Percentiles rank a stretch among this genome's conserved stretches.
Evolutionary conservation across 2,113 vertebrate species (phyloP).

Genomic region (Ahaetulla prasina): DNA sequence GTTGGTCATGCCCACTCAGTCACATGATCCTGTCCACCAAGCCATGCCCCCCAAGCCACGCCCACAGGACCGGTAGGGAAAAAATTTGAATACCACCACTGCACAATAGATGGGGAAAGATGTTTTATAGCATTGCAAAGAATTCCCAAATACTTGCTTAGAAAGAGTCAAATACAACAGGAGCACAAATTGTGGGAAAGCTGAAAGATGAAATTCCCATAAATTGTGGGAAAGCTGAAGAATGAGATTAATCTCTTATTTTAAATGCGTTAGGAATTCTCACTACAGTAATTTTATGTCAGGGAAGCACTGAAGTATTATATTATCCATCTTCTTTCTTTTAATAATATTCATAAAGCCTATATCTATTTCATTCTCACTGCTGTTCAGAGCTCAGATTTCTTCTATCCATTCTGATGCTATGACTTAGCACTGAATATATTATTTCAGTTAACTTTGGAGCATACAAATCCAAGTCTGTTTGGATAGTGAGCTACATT

Average conservation of each 20-base stretch:
- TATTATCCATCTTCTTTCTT: background rate
- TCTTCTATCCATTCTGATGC: conserved; percentile 2
- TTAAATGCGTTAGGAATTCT: background rate
- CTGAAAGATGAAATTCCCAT: too few species aligned
- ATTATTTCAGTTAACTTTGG: background rate
- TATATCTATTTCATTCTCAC: conserved; percentile 10
- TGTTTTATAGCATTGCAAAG: too few species aligned
- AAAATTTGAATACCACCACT: too few species aligned
- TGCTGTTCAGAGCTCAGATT: conserved; percentile 1
- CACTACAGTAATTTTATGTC: background rate
- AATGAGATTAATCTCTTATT: background rate
- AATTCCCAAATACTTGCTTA: too few species aligned
- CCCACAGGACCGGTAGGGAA: too few species aligned
- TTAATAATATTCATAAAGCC: background rate
- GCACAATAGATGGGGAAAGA: too few species aligned
- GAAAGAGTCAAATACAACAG: too few species aligned
- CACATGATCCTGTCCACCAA: too few species aligned
- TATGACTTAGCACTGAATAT: background rate
- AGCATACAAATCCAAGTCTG: too few species aligned
- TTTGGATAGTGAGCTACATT: too few species aligned
- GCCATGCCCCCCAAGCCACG: too few species aligned
- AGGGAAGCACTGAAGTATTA: background rate
- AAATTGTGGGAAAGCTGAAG: background rate
- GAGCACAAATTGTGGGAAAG: background rate
- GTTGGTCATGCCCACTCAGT: too few species aligned